phyloP scores from a whole-genome alignment of 1,140 invertebrate genomes.

The Oppia nitens region DNA sequence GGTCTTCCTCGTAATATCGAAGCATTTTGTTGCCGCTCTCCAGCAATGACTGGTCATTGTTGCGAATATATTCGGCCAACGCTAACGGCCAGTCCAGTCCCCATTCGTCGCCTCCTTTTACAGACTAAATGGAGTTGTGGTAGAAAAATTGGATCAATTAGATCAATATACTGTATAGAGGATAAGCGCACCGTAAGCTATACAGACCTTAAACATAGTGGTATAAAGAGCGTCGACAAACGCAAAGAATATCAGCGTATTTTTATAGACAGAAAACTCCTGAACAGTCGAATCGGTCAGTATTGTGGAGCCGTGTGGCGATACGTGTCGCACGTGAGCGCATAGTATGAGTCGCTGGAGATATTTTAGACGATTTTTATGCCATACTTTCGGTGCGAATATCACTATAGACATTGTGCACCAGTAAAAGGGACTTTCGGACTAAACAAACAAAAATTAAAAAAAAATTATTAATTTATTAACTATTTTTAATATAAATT shows the following conservation, averaged over 20 bases:
- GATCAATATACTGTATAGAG: not conserved
- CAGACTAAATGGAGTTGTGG: slow-evolving; percentile 11
- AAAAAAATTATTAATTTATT: too few relatives aligned
- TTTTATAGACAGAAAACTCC: slow-evolving; percentile 67
- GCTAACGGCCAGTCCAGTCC: slow-evolving; percentile 59
- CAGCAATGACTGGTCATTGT: slow-evolving; percentile 73
- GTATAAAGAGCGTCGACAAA: slow-evolving; percentile 56
- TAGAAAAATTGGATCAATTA: not conserved
- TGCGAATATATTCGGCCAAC: slow-evolving; percentile 78
- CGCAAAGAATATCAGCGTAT: slow-evolving; percentile 64
- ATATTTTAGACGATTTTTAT: slow-evolving; percentile 43
- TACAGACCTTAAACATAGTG: slow-evolving; percentile 49
- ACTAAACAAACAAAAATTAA: too few relatives aligned
- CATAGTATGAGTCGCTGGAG: slow-evolving; percentile 56
- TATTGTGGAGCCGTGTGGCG: slow-evolving; percentile 19
- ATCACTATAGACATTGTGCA: slow-evolving; percentile 58
- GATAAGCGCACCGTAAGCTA: not conserved
- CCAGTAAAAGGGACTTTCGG: slow-evolving; percentile 77
- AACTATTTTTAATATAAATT: too few relatives aligned
- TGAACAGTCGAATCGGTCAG: slow-evolving; percentile 33
- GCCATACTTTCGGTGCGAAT: slow-evolving; percentile 51
- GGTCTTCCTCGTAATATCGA: slow-evolving; percentile 62
- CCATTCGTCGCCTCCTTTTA: slow-evolving; percentile 34
- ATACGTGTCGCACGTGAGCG: slow-evolving; percentile 47
- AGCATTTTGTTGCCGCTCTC: slow-evolving; percentile 71